Percentiles rank a stretch among this genome's conserved stretches.
Evolutionary conservation across 2,113 vertebrate species (phyloP).

Genomic region (Donacobius atricapilla): DNA sequence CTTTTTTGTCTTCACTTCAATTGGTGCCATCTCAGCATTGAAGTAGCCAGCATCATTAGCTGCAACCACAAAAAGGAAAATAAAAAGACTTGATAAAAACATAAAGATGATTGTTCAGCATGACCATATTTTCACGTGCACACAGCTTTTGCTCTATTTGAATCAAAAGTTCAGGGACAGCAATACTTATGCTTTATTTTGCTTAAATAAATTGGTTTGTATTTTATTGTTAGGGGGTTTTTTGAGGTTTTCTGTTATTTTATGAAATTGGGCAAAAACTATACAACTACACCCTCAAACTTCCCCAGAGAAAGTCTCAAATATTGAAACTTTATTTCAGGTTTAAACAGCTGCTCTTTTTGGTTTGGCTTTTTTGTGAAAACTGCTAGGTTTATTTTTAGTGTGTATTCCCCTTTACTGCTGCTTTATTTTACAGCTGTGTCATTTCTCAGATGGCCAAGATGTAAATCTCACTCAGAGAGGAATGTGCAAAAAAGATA

Average conservation of each 20-base stretch:
- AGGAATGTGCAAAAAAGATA: background rate
- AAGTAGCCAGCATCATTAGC: constrained; percentile 88
- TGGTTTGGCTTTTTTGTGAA: background rate
- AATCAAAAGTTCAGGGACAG: background rate
- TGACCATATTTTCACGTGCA: background rate
- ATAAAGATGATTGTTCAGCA: background rate
- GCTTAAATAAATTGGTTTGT: background rate
- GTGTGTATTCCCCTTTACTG: background rate
- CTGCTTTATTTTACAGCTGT: background rate
- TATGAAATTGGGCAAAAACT: background rate
- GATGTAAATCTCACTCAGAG: background rate
- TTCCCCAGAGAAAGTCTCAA: background rate
- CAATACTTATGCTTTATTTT: background rate
- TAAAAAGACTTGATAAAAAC: background rate
- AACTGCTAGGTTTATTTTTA: background rate
- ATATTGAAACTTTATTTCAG: background rate
- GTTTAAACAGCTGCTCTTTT: background rate
- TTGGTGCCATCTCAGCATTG: constrained; percentile 86
- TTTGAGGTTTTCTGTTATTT: rapidly evolving
- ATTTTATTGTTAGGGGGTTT: background rate
- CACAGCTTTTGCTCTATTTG: background rate
- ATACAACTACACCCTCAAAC: background rate
- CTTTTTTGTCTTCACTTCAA: constrained; percentile 91
- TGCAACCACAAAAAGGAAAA: constrained; percentile 44
- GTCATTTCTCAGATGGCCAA: background rate